Base-by-base conservation (phyloP, 2,113 vertebrate genomes). In the Trogon surrucura region DNA sequence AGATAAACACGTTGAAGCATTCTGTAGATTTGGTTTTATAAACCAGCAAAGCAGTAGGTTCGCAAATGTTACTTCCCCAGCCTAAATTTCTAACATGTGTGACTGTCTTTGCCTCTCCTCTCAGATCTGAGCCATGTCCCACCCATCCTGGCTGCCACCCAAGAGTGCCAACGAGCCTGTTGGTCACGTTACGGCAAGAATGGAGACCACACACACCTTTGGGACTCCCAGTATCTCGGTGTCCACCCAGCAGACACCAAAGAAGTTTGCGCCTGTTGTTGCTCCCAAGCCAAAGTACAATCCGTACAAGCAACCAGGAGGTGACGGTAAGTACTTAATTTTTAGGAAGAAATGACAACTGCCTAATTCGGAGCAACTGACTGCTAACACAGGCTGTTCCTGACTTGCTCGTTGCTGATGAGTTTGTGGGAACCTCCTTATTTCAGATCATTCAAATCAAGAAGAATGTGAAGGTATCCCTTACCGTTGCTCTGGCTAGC, bases 271-370 rank as follows among this genome's bases (percentile, higher is more conserved):
- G 1, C 99, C 99, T 0, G 97, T 99, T 6, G 99, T 99, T 21
- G 99, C 99, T 34, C 99, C 99, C 48, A 99, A 99, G 88, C 99
- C 99, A 32, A 99, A 99, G 96, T 99, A 99, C 97, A 99, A 99
- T 91, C 99, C 99, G 0, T 99, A 99, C 94, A 99, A 99, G 87
- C 97, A 97, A 15, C 97, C 97, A 29, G 98, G 98, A 81, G 86
- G 95, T 50, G 98, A 98, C 64, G 98, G 98, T 98, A 97, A 95
- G 98, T 95, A 18, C 32, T 60, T 44, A 0, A 45, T 60, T 14
- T 84, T 82, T 30, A 38, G 73, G 70, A 87, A 57, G 53, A 44
- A 95, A 9, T 13, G 29, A 22, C 57, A 84, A 2, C 16, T 45
- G 16, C 57, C 41, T 61, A n/a, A 23, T 32, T 71, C 30, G 38